Base-by-base conservation (phyloP, 2,113 vertebrate genomes). In the Saimiri boliviensis region DNA sequence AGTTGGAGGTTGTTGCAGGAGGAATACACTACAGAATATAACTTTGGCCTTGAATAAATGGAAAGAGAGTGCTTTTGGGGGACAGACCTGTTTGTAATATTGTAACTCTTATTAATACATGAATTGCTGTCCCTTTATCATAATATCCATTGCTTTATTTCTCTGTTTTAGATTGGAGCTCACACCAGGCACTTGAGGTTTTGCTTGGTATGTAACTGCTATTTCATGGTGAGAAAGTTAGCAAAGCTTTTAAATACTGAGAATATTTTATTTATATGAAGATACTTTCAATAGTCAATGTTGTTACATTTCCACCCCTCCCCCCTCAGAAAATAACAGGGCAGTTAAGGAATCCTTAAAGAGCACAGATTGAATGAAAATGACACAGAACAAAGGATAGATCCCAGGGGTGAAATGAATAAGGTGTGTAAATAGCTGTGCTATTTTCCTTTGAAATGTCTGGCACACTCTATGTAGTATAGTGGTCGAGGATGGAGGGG, bases 401-500 rank as follows among this genome's bases (percentile, higher is more conserved):
- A n/a, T 93, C 74, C 47, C 73, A 63, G 90, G 92, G 88, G 95
- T 35, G 96, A 82, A 63, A 52, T 68, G 42, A 76, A 96, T 95
- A 96, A 16, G 42, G 49, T 96, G 93, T 97, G 35, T 89, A 93
- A 97, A 95, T 76, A 94, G 58, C 79, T 87, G 19, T 37, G 95
- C 96, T 56, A 12, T 94, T 97, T 97, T 95, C 93, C 86, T 96
- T 90, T 86, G 89, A 98, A 87, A 71, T 66, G 45, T 84, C 89
- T 85, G 68, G 70, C 47, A 91, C 20, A 25, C 77, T 91, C 95
- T 82, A 11, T 86, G 11, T 23, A 37, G 91, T 73, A n/a, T 0
- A 37, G 32, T 3, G 74, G 70, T 37, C 16, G 0, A 58, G 40
- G 14, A 13, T 21, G 0, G 27, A 27, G 30, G 70, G n/a, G 68